Conservation (phyloP, 53 echinoderm and acorn worm species). For the Temnopleurus reevesii region DNA sequence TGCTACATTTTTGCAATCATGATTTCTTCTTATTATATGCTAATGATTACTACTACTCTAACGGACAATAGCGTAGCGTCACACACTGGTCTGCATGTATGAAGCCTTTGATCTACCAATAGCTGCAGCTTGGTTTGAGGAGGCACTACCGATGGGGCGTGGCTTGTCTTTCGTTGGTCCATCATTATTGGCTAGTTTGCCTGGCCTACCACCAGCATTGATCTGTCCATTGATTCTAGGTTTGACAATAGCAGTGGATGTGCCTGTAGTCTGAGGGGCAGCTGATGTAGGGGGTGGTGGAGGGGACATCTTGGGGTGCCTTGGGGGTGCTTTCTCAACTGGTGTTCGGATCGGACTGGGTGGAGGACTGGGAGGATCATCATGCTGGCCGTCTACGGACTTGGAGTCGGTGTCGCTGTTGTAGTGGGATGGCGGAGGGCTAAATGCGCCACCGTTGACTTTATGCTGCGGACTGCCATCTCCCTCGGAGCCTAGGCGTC, state of each 20-base stretch:
- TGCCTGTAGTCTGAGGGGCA: neutral
- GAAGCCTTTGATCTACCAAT: conserved; percentile 49
- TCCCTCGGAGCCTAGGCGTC: conserved; percentile 46
- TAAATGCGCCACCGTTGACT: conserved; percentile 28
- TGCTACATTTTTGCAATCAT: conserved; percentile 22
- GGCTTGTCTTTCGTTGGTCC: conserved; percentile 58
- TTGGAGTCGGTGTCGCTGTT: conserved; percentile 70
- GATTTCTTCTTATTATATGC: conserved; percentile 20
- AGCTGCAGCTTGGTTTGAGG: conserved; percentile 37
- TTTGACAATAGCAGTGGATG: conserved; percentile 3
- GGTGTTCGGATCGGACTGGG: conserved; percentile 28
- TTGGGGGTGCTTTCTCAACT: conserved; percentile 38
- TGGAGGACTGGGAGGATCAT: conserved; percentile 58
- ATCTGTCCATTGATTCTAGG: conserved; percentile 44
- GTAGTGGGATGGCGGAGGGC: conserved; percentile 56
- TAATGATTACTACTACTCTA: conserved; percentile 14
- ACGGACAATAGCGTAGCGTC: conserved; percentile 44
- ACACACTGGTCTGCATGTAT: conserved; percentile 89
- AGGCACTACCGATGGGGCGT: conserved; percentile 55
- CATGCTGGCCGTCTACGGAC: conserved; percentile 59
- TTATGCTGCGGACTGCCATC: conserved; percentile 55
- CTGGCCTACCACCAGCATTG: conserved; percentile 38
- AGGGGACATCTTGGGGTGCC: conserved; percentile 42
- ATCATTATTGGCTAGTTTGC: conserved; percentile 45
- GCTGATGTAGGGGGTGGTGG: conserved; percentile 39